Evolutionary conservation across 2,113 vertebrate genomes (phyloP), one percentile per base, ranked within the genome.

Genomic region (Lophius piscatorius): DNA sequence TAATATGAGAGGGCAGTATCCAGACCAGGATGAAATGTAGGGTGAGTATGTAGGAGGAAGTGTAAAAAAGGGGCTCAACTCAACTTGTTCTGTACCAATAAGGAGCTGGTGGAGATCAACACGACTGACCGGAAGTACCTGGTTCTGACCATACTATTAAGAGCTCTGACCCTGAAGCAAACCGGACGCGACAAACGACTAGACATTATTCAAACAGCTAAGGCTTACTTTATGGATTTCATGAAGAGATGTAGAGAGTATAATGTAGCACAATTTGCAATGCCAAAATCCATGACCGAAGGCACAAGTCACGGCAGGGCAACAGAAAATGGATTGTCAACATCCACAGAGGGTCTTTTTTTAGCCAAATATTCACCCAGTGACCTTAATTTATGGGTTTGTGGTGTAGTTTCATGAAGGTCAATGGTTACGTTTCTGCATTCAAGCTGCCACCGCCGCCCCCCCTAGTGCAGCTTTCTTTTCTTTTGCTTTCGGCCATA

Each of bases 31-130:
- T 98, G 9, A 89, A 85, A 42, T 91, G 90, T 20, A 94, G 90
- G 0, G 46, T 98, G 29, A 76, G 64, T 0, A 69, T 88, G 26
- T 66, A 98, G 69, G 90, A 92, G 50, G 91, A 88, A 26, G 94
- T 93, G 33, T 74, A 62, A 79, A 51, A 84, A 84, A 83, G 83
- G 68, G 7, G 73, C 80, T 48, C 84, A 88, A 60, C 73, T 88
- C 36, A 48, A 84, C 11, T 41, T 89, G 46, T 88, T 86, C 83
- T 98, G 97, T 28, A 90, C 77, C 17, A 98, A 98, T 20, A 96
- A 99, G 78, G 95, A 96, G 39, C 79, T 98, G 78, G 96, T 98
- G 52, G 97, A 99, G 61, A 13, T 98, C 0, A 74, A 94, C 21
- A 98, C 97, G 0, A 69, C 89, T 0, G 95, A 98, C 63, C 85